These are phyloP conservation scores for Anseranas semipalmata DNA, from an alignment of 2,113 vertebrate species.

Conservation along the genomic window DNA sequence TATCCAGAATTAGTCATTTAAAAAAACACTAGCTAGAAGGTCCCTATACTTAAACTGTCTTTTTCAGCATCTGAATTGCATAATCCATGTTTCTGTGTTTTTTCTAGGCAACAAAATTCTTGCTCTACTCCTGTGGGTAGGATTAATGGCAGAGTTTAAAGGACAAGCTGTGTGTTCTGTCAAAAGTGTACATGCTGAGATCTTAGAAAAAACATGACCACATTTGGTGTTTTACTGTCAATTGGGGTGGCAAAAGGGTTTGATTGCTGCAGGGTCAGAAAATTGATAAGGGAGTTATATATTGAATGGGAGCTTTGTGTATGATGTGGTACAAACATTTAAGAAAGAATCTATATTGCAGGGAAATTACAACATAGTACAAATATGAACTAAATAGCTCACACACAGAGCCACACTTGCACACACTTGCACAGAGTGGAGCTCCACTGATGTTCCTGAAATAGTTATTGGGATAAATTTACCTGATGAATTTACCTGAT, in stretches of 20 bases:
- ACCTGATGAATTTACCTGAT: background rate
- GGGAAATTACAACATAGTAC: background rate
- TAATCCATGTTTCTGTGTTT: constrained; percentile 31
- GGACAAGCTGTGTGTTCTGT: constrained; percentile 63
- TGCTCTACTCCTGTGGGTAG: constrained; percentile 41
- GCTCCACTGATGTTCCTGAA: background rate
- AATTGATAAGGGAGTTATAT: background rate
- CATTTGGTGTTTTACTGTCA: constrained; percentile 32
- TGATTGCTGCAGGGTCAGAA: constrained; percentile 36
- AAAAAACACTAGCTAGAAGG: background rate
- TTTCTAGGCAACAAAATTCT: background rate
- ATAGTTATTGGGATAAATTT: background rate
- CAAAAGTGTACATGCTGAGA: constrained; percentile 46
- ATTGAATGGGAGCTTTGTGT: background rate
- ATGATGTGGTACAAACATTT: background rate
- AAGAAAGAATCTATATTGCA: background rate
- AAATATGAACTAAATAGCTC: background rate
- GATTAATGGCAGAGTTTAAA: constrained; percentile 67
- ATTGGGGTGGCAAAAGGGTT: background rate
- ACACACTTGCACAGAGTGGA: background rate
- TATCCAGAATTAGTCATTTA: background rate
- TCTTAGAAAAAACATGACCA: constrained; percentile 42
- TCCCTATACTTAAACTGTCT: background rate
- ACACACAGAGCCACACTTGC: background rate
- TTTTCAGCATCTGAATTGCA: constrained; percentile 14